These are phyloP conservation scores for Teleogryllus occipitalis DNA, from an alignment of 1,140 invertebrate species.

Conservation along the genomic window DNA sequence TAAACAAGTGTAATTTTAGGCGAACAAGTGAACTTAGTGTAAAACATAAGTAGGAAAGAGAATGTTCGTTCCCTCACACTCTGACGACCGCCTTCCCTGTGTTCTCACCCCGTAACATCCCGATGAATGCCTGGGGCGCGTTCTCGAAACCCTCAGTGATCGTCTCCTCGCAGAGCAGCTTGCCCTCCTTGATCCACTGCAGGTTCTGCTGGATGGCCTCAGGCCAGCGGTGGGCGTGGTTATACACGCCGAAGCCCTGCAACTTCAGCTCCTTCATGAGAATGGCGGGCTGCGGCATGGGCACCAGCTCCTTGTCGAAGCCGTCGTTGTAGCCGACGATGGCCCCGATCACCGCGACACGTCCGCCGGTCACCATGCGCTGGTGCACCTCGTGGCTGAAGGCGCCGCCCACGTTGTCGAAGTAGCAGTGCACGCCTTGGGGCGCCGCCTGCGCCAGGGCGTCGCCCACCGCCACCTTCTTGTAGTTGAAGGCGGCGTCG, in stretches of 20 bases:
- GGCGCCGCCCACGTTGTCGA: conserved; percentile 44
- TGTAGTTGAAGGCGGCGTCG: conserved; percentile 54
- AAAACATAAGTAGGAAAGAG: too few species aligned
- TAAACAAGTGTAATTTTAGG: too few species aligned
- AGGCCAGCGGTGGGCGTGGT: conserved; percentile 46
- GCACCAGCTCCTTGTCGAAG: conserved; percentile 29
- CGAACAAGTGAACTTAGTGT: too few species aligned
- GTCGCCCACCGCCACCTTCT: conserved; percentile 40
- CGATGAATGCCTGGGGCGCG: conserved; percentile 54
- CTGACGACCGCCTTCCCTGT: conserved; percentile 53
- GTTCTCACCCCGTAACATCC: conserved; percentile 49
- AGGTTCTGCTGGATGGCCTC: conserved; percentile 49
- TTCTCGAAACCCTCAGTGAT: conserved; percentile 57
- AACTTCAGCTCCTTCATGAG: conserved; percentile 46
- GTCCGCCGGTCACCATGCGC: conserved; percentile 35
- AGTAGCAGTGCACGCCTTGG: conserved; percentile 45
- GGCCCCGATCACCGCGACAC: conserved; percentile 37
- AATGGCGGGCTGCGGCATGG: conserved; percentile 30
- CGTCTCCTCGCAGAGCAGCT: conserved; percentile 54
- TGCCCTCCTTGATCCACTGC: conserved; percentile 51
- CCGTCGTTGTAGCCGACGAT: conserved; percentile 36
- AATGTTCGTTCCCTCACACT: conserved; percentile 30
- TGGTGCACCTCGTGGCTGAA: conserved; percentile 34
- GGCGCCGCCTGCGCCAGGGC: conserved; percentile 42
- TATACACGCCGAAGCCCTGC: conserved; percentile 51